These are phyloP conservation scores for Ceratotherium simum DNA, from an alignment of 2,113 vertebrate species.

Conservation along the genomic window DNA sequence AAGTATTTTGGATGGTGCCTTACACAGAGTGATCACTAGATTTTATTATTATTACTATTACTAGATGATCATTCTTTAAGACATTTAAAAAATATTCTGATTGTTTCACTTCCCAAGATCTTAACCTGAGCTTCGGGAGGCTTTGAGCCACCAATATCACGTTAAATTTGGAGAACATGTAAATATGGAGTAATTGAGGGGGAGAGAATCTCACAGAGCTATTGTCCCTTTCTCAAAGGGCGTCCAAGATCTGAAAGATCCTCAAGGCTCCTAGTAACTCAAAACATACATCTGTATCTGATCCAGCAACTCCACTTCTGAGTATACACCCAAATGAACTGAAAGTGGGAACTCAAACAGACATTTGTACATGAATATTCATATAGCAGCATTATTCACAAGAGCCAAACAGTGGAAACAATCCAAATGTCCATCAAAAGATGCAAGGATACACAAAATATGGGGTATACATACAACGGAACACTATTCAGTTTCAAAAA, in stretches of 20 bases:
- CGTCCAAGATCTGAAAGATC: not conserved
- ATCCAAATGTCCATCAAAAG: not conserved
- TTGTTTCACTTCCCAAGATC: not conserved
- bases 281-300: not conserved
- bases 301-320: not conserved
- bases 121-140: not conserved
- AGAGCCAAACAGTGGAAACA: not conserved
- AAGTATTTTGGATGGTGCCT: not conserved
- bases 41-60: not conserved
- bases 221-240: not conserved
- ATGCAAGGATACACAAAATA: not conserved
- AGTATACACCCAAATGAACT: not conserved
- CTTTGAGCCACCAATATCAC: not conserved
- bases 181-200: not conserved
- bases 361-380: not conserved
- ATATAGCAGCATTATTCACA: not conserved
- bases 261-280: not conserved
- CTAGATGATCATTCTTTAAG: not conserved
- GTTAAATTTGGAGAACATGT: not conserved
- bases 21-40: not conserved
- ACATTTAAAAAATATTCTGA: not conserved
- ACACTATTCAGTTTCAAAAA: no score
- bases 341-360: not conserved
- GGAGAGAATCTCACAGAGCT: not conserved
- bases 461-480: no score